phyloP scores from a whole-genome alignment of 1,140 invertebrate species.

The Tyrophagus putrescentiae region DNA sequence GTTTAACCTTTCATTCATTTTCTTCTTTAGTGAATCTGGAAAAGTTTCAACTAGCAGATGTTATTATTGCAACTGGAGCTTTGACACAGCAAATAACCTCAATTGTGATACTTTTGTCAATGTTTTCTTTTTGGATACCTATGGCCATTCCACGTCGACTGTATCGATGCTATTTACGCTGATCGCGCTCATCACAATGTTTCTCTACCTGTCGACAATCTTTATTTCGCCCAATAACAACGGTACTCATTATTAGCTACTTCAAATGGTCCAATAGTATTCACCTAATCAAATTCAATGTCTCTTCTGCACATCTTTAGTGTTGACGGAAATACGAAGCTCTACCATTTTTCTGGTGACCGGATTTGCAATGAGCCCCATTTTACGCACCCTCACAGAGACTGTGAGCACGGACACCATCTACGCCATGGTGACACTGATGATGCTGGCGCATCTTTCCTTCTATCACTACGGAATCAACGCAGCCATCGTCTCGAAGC shows the following conservation, averaged over 20 bases:
- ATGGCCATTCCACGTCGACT: constrained; percentile 43
- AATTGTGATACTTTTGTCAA: constrained; percentile 54
- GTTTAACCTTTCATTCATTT: not conserved
- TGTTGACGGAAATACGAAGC: constrained; percentile 31
- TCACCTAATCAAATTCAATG: not conserved
- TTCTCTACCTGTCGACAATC: constrained; percentile 22
- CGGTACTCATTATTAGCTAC: constrained; percentile 19
- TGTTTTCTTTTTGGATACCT: constrained; percentile 56
- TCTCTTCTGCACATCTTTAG: constrained; percentile 19
- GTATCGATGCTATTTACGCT: constrained; percentile 43
- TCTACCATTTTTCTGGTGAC: constrained; percentile 55
- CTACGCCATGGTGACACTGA: constrained; percentile 70
- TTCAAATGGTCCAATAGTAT: constrained; percentile 20
- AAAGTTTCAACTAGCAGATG: constrained; percentile 49
- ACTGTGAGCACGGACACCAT: constrained; percentile 93
- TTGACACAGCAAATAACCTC: constrained; percentile 57
- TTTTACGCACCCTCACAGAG: constrained; percentile 84
- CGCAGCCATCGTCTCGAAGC: constrained; percentile 50
- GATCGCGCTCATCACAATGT: constrained; percentile 35
- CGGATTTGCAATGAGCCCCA: constrained; percentile 68
- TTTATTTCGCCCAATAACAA: constrained; percentile 22
- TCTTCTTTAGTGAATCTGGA: constrained; percentile 43
- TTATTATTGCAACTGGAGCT: constrained; percentile 52
- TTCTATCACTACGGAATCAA: constrained; percentile 80
- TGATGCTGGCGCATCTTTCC: constrained; percentile 70